These are phyloP conservation scores for Myotis daubentonii DNA, from an alignment of 2,797 vertebrate genomes.

Conservation along the genomic window DNA sequence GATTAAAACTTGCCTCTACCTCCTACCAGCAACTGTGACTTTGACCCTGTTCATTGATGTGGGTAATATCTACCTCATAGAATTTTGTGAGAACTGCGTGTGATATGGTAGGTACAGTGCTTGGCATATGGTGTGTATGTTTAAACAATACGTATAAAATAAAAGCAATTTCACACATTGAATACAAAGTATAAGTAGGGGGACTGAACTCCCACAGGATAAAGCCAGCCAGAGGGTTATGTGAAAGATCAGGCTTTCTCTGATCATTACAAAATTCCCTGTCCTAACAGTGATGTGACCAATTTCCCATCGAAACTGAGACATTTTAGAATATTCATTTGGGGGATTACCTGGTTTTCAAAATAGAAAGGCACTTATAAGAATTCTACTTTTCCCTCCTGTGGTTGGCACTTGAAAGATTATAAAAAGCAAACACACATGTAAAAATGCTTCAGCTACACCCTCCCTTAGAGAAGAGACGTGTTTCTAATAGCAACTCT, in stretches of 20 bases:
- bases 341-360: background rate
- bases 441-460: background rate
- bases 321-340: background rate
- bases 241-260: background rate
- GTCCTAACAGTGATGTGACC: background rate
- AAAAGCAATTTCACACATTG: background rate
- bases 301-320: conserved; percentile 11
- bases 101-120: background rate
- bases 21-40: background rate
- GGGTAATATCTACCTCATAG: background rate
- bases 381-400: background rate
- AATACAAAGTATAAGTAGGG: background rate
- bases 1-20: background rate
- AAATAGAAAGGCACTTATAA: background rate
- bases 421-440: conserved; percentile 21
- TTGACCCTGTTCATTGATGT: too few species aligned
- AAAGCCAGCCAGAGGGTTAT: background rate
- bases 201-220: background rate
- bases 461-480: conserved; percentile 6
- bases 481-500: background rate
- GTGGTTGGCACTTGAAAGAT: background rate
- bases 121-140: fast-evolving
- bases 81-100: background rate
- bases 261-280: background rate
- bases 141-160: background rate